phyloP scores from a whole-genome alignment of 2,113 vertebrate species.

The Mormyrus lacerda region DNA sequence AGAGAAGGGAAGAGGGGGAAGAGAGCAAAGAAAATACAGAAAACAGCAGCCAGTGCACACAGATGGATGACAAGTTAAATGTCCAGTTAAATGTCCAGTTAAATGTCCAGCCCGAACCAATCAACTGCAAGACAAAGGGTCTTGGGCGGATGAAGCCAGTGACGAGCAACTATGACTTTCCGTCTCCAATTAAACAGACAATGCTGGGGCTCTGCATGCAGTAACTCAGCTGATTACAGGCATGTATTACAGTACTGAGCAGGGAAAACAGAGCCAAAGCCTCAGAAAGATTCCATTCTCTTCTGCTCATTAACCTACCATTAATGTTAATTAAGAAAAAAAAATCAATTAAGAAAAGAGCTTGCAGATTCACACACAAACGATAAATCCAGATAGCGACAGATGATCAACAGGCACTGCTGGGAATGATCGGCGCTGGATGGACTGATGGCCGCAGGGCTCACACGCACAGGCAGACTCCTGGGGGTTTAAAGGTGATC shows the following conservation, averaged over 20 bases:
- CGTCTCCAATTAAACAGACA: neutral
- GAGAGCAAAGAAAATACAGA: neutral
- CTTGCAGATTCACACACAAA: neutral
- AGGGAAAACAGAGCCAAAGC: neutral
- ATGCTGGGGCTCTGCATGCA: neutral
- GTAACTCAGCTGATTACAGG: neutral
- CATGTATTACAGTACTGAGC: neutral
- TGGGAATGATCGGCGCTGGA: neutral
- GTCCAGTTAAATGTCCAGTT: too few species aligned
- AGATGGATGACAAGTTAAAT: neutral
- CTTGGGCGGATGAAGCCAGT: neutral
- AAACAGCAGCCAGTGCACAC: neutral
- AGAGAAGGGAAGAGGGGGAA: neutral
- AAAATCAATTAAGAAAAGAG: neutral
- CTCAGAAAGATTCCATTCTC: neutral
- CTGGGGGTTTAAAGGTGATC: constrained; percentile 10
- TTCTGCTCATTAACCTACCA: neutral
- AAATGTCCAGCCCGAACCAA: neutral
- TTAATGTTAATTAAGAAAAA: neutral
- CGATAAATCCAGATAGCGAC: neutral
- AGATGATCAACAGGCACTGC: neutral
- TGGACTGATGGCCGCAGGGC: neutral
- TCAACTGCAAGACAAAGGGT: neutral
- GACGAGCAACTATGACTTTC: neutral
- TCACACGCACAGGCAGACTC: neutral